Percentiles rank a stretch among this genome's conserved stretches.
Conservation (phyloP, 2,888 invertebrate genomes). For the Ormyrus nitidulus region DNA sequence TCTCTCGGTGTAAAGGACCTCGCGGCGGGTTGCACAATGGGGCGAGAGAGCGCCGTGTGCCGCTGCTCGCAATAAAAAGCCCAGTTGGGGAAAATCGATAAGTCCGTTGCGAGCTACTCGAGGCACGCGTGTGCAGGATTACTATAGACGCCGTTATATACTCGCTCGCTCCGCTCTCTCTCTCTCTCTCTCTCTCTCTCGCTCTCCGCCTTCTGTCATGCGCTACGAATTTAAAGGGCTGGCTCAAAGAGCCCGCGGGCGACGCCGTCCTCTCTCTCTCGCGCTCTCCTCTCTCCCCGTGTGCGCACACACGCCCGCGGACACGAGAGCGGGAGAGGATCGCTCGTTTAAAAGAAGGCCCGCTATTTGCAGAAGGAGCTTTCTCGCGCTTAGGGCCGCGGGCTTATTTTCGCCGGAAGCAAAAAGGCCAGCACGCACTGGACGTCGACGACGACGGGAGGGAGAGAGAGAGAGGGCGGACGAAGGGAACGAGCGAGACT, state of each 20-base stretch:
- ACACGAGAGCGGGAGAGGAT: conserved; percentile 8
- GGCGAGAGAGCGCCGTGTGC: background rate
- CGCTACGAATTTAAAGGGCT: conserved; percentile 54
- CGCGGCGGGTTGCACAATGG: background rate
- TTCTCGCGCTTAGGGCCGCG: conserved; percentile 7
- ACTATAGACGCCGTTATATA: conserved; percentile 12
- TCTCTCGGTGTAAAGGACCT: conserved; percentile 9
- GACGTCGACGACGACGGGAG: background rate
- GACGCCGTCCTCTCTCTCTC: background rate
- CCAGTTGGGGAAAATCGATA: conserved; percentile 64
- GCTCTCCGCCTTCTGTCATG: conserved; percentile 37
- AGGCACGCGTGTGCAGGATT: background rate
- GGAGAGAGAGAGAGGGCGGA: conserved; percentile 16
- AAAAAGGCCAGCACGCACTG: background rate
- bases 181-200: background rate
- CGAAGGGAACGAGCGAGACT: conserved; percentile 11
- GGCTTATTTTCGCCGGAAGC: conserved; percentile 18
- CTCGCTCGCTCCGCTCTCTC: background rate
- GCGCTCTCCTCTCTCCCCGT: background rate
- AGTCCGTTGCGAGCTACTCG: conserved; percentile 60
- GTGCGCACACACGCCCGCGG: background rate
- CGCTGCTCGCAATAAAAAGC: conserved; percentile 32
- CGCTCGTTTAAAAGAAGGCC: conserved; percentile 40
- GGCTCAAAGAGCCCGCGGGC: conserved; percentile 5
- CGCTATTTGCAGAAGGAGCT: background rate